Conservation (phyloP, 2,113 vertebrate genomes). For the Callaeas wilsoni region DNA sequence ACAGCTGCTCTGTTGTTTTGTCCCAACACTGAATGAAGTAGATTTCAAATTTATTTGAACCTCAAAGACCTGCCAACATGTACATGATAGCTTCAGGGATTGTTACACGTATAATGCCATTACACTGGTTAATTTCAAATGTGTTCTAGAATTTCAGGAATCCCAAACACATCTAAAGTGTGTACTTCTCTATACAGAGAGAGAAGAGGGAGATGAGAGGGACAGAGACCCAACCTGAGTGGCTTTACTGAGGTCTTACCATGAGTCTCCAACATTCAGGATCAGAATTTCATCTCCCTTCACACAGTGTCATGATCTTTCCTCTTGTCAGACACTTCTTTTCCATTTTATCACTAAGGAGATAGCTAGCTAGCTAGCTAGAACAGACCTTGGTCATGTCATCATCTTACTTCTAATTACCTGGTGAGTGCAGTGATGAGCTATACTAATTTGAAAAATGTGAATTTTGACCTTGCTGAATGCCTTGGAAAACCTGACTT, state of each 20-base stretch:
- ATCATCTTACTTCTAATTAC: background rate
- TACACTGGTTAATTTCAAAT: background rate
- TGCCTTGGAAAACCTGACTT: background rate
- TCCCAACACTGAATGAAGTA: background rate
- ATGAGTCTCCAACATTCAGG: background rate
- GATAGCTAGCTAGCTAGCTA: background rate
- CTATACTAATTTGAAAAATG: background rate
- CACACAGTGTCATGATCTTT: background rate
- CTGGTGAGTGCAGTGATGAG: background rate
- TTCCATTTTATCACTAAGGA: background rate
- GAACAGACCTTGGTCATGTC: background rate
- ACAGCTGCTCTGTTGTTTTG: background rate
- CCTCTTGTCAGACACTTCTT: background rate
- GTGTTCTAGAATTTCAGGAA: background rate
- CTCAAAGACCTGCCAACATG: background rate
- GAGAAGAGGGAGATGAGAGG: background rate
- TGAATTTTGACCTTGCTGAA: background rate
- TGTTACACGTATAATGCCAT: background rate
- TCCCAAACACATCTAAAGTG: background rate
- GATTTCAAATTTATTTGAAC: background rate
- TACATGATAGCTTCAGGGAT: background rate
- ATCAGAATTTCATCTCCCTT: background rate
- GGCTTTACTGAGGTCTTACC: background rate
- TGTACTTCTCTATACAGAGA: background rate
- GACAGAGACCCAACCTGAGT: background rate